These are phyloP conservation scores for Amazona vittata DNA, from an alignment of 2,113 vertebrate species.

Conservation along the genomic window DNA sequence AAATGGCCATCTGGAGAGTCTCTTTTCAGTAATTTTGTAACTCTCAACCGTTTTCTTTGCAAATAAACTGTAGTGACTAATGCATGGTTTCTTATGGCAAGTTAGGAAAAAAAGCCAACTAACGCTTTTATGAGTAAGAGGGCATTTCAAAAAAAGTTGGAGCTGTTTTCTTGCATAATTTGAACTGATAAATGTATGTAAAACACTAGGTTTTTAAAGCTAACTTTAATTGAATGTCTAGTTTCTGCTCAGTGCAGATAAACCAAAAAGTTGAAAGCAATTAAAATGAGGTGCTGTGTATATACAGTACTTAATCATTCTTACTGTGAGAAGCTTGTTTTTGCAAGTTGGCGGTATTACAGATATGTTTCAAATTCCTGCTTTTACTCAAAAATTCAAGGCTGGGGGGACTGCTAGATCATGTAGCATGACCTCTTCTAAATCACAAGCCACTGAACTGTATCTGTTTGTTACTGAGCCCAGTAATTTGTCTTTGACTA, in stretches of 20 bases:
- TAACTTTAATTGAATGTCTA: constrained; percentile 46
- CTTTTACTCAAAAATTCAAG: constrained; percentile 60
- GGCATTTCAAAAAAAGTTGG: background rate
- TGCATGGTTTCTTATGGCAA: constrained; percentile 15
- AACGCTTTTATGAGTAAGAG: constrained; percentile 19
- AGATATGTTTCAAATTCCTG: constrained; percentile 37
- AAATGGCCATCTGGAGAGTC: constrained; percentile 53
- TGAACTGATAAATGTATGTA: constrained; percentile 31
- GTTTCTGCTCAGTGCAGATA: constrained; percentile 34
- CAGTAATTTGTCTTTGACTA: constrained; percentile 11
- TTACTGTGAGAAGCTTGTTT: constrained; percentile 51
- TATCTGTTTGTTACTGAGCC: constrained; percentile 9
- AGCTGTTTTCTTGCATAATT: constrained; percentile 39
- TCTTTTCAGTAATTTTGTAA: constrained; percentile 59
- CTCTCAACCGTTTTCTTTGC: constrained; percentile 50
- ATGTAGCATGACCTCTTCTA: constrained; percentile 22
- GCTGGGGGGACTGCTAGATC: constrained; percentile 1
- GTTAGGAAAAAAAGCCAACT: background rate
- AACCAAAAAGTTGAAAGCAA: constrained; percentile 50
- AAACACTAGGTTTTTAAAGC: background rate
- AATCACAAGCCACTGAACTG: constrained; percentile 21
- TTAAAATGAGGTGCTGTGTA: constrained; percentile 52
- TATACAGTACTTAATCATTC: constrained; percentile 50
- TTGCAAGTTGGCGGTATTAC: constrained; percentile 31
- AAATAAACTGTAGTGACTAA: constrained; percentile 62